A percentile compares a stretch with the other conserved stretches of the same genome.
These are phyloP conservation scores for Rhinophrynus dorsalis DNA, from an alignment of 2,797 vertebrate genomes.

Conservation along the genomic window DNA sequence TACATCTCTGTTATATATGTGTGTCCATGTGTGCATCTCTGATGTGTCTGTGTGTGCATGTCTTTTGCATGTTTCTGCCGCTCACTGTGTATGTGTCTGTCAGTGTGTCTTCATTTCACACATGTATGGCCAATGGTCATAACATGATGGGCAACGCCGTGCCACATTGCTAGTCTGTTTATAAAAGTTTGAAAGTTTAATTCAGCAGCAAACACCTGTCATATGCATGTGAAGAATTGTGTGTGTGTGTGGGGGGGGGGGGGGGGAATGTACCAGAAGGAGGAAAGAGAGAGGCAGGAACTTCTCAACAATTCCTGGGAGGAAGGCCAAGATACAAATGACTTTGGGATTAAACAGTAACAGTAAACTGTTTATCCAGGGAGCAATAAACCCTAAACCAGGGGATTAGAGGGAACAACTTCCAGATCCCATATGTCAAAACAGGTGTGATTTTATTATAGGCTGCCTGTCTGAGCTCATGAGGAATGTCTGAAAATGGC, in stretches of 20 bases:
- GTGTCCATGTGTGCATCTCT: too few relatives aligned
- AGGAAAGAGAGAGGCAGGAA: constrained; percentile 47
- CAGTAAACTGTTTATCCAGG: background rate
- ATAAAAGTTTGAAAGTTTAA: too few relatives aligned
- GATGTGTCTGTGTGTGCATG: too few relatives aligned
- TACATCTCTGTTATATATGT: too few relatives aligned
- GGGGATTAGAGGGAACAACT: background rate
- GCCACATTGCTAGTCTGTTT: too few relatives aligned
- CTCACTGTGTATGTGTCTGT: too few relatives aligned
- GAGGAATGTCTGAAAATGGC: too few relatives aligned
- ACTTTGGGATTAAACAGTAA: background rate
- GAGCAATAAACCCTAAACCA: constrained; percentile 4
- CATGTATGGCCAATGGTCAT: too few relatives aligned
- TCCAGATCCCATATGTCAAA: background rate
- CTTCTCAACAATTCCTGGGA: background rate
- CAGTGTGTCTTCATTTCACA: too few relatives aligned
- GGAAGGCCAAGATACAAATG: constrained; percentile 3
- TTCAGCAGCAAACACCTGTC: constrained; percentile 23
- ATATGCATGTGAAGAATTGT: constrained; percentile 56
- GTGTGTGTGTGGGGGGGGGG: too few relatives aligned
- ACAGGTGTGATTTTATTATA: background rate
- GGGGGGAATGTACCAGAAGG: constrained; percentile 66
- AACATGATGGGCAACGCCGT: too few relatives aligned
- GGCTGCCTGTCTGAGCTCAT: background rate
- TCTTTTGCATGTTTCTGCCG: too few relatives aligned